These are phyloP conservation scores for Eupithecia subfuscata DNA, from an alignment of 2,888 invertebrate species.

Conservation along the genomic window DNA sequence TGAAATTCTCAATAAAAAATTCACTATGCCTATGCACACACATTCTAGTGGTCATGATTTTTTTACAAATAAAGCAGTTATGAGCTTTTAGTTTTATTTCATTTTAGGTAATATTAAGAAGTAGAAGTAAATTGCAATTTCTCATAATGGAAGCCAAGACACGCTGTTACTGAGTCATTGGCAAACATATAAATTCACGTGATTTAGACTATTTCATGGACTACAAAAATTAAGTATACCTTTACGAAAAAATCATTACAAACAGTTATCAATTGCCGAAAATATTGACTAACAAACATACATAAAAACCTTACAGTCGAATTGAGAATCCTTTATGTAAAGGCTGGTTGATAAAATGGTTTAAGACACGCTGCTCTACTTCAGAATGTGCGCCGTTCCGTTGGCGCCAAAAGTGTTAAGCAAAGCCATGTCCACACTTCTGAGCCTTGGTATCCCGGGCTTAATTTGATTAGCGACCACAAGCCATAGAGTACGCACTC, in stretches of 20 bases:
- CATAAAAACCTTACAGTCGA: not conserved
- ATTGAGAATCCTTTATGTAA: not conserved
- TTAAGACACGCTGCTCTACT: not conserved
- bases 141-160: too few species aligned
- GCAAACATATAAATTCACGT: too few species aligned
- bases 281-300: not conserved
- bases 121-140: too few species aligned
- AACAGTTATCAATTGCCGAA: not conserved
- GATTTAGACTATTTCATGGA: too few species aligned
- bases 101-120: too few species aligned
- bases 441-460: conserved; percentile 61
- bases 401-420: not conserved
- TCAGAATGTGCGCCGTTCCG: not conserved
- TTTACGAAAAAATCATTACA: not conserved
- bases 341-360: not conserved
- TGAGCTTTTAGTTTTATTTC: too few species aligned
- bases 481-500: conserved; percentile 70
- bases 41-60: too few species aligned
- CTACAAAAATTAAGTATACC: too few species aligned
- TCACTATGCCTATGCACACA: too few species aligned
- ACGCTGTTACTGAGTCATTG: too few species aligned
- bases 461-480: conserved; percentile 56
- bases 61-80: too few species aligned
- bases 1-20: too few species aligned
- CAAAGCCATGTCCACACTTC: conserved; percentile 52